Base-by-base conservation (phyloP, 2,888 invertebrate genomes). In the Scaptomyza tumidula region DNA sequence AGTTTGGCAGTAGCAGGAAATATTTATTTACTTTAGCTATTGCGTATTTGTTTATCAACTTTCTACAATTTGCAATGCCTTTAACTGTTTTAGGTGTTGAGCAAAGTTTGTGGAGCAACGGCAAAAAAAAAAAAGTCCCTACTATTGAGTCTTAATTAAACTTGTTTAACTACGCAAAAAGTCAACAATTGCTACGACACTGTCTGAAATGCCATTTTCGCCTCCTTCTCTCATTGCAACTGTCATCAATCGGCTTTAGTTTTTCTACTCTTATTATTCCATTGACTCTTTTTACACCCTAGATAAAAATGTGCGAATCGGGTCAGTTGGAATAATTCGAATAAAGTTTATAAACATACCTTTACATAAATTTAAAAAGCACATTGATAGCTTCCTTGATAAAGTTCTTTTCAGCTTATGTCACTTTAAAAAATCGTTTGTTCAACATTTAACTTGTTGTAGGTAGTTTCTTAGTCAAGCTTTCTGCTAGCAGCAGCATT, bases 61-160 rank as follows among this genome's bases (percentile, higher is more conserved):
- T n/a, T 16, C 41, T 4, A 16, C 41, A 41, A 41, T 16, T 16
- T 41, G 41, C 16, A 41, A 41, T 16, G 4, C 41, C 41, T 16
- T 41, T 41, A 19, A 19, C 19, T 35, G 29, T 10, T 31, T 39
- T 50, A 78, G 75, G 79, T 75, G 79, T 68, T 61, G 43, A 44
- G 45, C 43, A 46, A 55, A 72, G 63, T 48, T 75, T 76, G 44
- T 9, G 10, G 29, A 45, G 9, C 16, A n/a, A 52, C 10, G 19
- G n/a, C 9, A 31, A 31, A 31, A 31, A 31, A 31, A 31, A 10
- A 31, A 11, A 48, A 49, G 41, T 44, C 60, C 43, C 81, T 73
- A 0, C n/a, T 60, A 72, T 61, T 67, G 83, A 67, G 67, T 65
- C 83, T 88, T 88, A 87, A 80, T 80, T 80, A 85, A 87, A 78